Percentiles rank a stretch among this genome's conserved stretches.
These are phyloP conservation scores for Smittia aterrima DNA, from an alignment of 2,888 invertebrate genomes.

Conservation along the genomic window DNA sequence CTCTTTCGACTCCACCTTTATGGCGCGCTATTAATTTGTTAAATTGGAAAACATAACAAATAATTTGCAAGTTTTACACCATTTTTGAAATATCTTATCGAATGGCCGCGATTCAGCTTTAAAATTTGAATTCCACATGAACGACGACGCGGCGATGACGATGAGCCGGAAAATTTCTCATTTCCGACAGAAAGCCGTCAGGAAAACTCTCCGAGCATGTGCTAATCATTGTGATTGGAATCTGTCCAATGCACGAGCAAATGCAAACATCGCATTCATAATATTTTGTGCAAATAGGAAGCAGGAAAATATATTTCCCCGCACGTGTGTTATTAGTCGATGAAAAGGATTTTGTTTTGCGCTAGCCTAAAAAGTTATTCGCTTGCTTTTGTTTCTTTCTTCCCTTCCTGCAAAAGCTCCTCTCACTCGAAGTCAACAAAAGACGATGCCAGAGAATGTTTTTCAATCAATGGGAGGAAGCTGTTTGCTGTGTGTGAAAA, in stretches of 20 bases:
- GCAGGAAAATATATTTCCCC: neutral
- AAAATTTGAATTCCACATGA: neutral
- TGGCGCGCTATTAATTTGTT: constrained; percentile 37
- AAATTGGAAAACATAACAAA: constrained; percentile 36
- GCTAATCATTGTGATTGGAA: constrained; percentile 25
- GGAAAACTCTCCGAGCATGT: neutral
- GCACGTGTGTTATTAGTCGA: constrained; percentile 2
- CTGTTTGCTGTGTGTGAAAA: constrained; percentile 32
- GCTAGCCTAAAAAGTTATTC: neutral
- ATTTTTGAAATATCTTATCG: constrained; percentile 24
- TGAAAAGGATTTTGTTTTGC: constrained; percentile 14
- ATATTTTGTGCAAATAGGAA: constrained; percentile 16
- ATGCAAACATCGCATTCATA: constrained; percentile 26
- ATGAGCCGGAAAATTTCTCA: neutral
- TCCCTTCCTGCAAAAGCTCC: constrained; percentile 9
- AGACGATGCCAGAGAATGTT: constrained; percentile 2
- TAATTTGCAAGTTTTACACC: constrained; percentile 35
- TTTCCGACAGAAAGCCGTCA: constrained; percentile 17
- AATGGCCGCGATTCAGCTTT: neutral
- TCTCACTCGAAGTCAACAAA: neutral
- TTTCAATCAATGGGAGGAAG: constrained; percentile 17
- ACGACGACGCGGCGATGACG: neutral
- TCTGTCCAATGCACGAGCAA: constrained; percentile 12
- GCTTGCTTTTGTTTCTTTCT: neutral
- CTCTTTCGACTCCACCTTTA: constrained; percentile 36